Conservation (phyloP, 2,797 vertebrate species). For the Phrynocephalus guinanensis region DNA sequence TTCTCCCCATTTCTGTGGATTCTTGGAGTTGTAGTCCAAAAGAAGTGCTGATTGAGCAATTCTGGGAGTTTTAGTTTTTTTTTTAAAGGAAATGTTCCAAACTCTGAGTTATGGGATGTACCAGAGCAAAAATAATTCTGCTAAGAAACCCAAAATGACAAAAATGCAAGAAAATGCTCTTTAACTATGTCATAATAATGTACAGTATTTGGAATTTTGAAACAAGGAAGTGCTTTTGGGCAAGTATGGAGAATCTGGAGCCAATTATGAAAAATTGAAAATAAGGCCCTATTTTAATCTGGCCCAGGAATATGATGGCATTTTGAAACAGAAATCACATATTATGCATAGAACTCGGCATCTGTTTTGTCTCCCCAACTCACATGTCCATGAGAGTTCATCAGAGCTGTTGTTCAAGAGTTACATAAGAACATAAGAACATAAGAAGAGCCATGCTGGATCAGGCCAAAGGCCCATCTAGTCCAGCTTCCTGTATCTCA, state of each 20-base stretch:
- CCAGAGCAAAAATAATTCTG: neutral
- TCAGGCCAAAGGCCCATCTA: too few relatives aligned
- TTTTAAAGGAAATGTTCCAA: too few relatives aligned
- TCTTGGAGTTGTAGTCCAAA: too few relatives aligned
- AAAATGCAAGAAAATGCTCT: neutral
- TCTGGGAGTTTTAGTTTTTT: too few relatives aligned
- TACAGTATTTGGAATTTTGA: neutral
- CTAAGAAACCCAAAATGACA: neutral
- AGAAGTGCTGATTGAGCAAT: too few relatives aligned
- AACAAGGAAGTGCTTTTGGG: neutral
- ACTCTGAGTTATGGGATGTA: neutral
- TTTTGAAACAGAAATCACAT: neutral
- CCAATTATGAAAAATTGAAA: neutral
- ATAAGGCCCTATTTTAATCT: neutral
- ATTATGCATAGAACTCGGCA: too few relatives aligned
- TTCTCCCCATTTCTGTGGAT: too few relatives aligned
- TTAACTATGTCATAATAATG: neutral
- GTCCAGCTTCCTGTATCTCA: too few relatives aligned
- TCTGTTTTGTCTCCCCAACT: neutral
- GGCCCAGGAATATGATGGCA: neutral
- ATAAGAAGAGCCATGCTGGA: too few relatives aligned
- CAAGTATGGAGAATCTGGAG: neutral
- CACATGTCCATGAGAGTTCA: neutral
- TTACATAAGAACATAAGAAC: too few relatives aligned
- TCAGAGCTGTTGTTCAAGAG: neutral